Base-by-base conservation (phyloP, 2,113 vertebrate species). In the Gopherus evgoodei region DNA sequence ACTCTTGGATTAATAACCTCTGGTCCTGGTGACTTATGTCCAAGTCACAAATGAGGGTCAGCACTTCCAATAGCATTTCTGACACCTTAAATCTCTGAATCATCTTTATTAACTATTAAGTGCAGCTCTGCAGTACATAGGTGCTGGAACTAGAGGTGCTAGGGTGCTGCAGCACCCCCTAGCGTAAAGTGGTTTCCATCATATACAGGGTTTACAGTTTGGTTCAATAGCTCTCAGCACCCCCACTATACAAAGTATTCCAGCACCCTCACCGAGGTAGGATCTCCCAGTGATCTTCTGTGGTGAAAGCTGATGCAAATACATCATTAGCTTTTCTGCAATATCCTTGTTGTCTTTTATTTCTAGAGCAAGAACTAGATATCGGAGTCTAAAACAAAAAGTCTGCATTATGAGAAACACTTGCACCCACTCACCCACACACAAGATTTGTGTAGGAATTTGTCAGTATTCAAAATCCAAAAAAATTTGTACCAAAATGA, bases 61-160 rank as follows among this genome's bases (percentile, higher is more conserved):
- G 62, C 62, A 95, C n/a, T 93, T 95, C 92, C 92, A 91, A 82
- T 93, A 94, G 50, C 92, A 76, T n/a, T 93, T 91, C 69, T 93
- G 88, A 96, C 80, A 97, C 86, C 84, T 97, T 92, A 75, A 27
- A 59, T 85, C 76, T 94, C 82, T 93, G 79, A 38, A 90, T 91
- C 38, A 84, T 87, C n/a, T 69, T 93, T 79, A 69, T 88, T 94
- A 93, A 95, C 87, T 93, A 84, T 69, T 84, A 88, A 93, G 2
- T 85, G 31, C 42, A 89, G 42, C 29, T 5, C 50, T 85, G 4
- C 11, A 84, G 56, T 79, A 53, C 52, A 53, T 53, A 53, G 52
- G 19, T 53, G 19, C 52, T 53, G 19, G 52, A 53, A 53, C 52
- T 53, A 53, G 52, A 3, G 19, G 52, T 53, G 6, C 52, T 17